These are phyloP conservation scores for Pteria penguin DNA, from an alignment of 2,888 invertebrate species.

Conservation along the genomic window DNA sequence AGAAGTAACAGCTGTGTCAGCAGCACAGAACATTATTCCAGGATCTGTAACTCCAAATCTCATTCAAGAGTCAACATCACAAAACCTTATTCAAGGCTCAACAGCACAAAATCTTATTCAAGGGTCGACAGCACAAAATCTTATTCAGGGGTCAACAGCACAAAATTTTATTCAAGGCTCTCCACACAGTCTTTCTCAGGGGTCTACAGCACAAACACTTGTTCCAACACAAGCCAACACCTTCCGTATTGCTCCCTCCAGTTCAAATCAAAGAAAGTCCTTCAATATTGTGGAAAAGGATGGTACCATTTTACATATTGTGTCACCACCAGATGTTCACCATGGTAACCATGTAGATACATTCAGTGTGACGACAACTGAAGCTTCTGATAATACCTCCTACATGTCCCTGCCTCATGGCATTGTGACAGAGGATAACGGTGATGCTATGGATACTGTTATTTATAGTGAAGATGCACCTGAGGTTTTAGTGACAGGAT, in stretches of 20 bases:
- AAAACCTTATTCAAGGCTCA: no score
- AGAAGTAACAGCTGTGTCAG: background rate
- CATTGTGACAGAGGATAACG: constrained; percentile 9
- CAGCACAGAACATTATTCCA: no score
- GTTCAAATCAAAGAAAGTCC: background rate
- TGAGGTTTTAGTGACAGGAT: background rate
- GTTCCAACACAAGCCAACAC: background rate
- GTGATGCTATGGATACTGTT: background rate
- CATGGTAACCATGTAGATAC: background rate
- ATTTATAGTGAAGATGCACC: background rate
- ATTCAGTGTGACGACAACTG: background rate
- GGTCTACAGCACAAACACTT: background rate
- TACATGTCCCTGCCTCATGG: constrained; percentile 9
- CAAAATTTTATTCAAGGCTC: no score
- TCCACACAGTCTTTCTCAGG: no score
- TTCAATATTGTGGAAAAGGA: constrained; percentile 14
- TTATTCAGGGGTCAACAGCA: no score
- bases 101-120: no score
- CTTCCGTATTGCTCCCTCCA: background rate
- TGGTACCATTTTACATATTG: constrained; percentile 20
- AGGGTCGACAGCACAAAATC: no score
- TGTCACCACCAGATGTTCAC: background rate
- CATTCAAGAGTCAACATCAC: no score
- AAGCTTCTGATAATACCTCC: background rate
- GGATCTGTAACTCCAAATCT: no score